Percentiles rank a stretch among this genome's conserved stretches.
phyloP scores from a whole-genome alignment of 2,113 vertebrate species.

The Ailurus styani region DNA sequence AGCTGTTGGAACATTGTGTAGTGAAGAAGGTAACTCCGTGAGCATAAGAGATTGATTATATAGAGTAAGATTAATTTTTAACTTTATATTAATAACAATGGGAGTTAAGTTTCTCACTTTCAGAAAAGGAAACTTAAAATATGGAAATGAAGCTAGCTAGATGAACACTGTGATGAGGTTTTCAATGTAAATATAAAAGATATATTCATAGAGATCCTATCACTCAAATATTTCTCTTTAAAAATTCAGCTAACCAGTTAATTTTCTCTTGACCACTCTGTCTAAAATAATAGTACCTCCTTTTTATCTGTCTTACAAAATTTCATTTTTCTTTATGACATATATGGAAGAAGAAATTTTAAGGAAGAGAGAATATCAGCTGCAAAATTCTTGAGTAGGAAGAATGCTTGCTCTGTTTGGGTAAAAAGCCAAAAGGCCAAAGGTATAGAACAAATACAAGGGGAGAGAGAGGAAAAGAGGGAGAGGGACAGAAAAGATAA shows the following conservation, averaged over 20 bases:
- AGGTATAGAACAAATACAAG: not conserved
- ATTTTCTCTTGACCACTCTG: not conserved
- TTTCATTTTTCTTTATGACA: not conserved
- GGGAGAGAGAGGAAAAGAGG: accelerated
- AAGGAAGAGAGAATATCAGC: not conserved
- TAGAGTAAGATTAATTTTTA: not conserved
- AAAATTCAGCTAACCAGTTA: not conserved
- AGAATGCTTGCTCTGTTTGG: not conserved
- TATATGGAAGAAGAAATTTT: not conserved
- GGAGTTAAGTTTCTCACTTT: not conserved
- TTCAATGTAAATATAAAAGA: not conserved
- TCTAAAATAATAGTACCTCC: not conserved
- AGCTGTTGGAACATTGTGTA: not conserved
- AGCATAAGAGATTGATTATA: not conserved
- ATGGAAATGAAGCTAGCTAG: not conserved
- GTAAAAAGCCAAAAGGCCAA: not conserved
- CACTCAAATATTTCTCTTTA: not conserved
- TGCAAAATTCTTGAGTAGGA: not conserved
- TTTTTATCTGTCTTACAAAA: not conserved
- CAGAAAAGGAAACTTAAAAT: not conserved
- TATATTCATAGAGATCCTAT: not conserved
- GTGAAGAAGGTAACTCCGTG: not conserved
- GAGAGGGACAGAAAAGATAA: not conserved
- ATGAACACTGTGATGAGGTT: not conserved
- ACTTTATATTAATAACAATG: not conserved